Evolutionary conservation across 2,888 invertebrate species (phyloP).

Genomic region (Tridacna gigas): DNA sequence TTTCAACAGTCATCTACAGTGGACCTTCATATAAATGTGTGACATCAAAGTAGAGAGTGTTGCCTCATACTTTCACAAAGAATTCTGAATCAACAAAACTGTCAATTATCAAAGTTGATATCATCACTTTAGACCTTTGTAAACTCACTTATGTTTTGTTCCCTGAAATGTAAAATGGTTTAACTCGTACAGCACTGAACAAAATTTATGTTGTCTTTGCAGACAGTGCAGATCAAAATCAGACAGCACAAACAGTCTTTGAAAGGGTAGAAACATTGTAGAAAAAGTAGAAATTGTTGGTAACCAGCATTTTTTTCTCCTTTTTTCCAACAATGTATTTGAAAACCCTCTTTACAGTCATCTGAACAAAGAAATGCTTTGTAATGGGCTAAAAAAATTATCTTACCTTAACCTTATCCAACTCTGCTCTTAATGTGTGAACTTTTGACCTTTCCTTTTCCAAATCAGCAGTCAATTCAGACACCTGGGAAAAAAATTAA

Average conservation of each 20-base stretch:
- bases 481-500: constrained; percentile 86
- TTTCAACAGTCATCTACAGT: too few relatives aligned
- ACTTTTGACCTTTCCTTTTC: constrained; percentile 92
- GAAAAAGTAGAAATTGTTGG: background rate
- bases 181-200: too few relatives aligned
- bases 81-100: too few relatives aligned
- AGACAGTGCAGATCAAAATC: too few relatives aligned
- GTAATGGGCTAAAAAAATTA: background rate
- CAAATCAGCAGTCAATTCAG: constrained; percentile 89
- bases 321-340: background rate
- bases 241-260: background rate
- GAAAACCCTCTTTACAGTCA: background rate
- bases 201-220: too few relatives aligned
- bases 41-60: too few relatives aligned
- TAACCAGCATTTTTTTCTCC: background rate
- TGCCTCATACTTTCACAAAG: too few relatives aligned
- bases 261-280: background rate
- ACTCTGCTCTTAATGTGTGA: constrained; percentile 86
- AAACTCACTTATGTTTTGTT: too few relatives aligned
- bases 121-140: too few relatives aligned
- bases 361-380: background rate
- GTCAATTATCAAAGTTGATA: too few relatives aligned
- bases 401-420: constrained; percentile 86
- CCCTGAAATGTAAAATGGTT: too few relatives aligned
- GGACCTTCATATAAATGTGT: too few relatives aligned